These are phyloP conservation scores for Cotesia typhae DNA, from an alignment of 1,140 invertebrate species.

Conservation along the genomic window DNA sequence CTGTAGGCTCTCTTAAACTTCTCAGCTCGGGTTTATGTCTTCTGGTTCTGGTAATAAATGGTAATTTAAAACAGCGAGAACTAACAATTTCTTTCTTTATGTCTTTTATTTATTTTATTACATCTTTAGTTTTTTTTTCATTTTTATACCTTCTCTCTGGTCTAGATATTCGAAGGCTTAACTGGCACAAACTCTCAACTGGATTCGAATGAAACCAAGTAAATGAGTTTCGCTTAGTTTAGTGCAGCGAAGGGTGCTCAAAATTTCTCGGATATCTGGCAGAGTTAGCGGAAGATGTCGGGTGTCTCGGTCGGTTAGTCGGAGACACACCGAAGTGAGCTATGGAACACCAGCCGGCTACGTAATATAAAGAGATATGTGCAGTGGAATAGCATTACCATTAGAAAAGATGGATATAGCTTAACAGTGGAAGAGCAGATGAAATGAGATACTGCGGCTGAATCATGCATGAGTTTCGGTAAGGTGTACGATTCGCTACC, in stretches of 20 bases:
- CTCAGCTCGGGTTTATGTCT: conserved; percentile 59
- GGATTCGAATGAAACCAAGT: neutral
- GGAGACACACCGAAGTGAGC: conserved; percentile 36
- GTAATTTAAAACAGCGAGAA: conserved; percentile 68
- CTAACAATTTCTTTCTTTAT: conserved; percentile 67
- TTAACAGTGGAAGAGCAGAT: conserved; percentile 61
- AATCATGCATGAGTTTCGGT: conserved; percentile 64
- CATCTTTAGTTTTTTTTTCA: conserved; percentile 34
- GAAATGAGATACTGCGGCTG: conserved; percentile 66
- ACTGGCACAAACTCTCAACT: conserved; percentile 2
- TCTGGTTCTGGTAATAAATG: conserved; percentile 62
- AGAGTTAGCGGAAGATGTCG: too few relatives aligned
- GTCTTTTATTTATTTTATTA: conserved; percentile 44
- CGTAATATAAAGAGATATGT: conserved; percentile 67
- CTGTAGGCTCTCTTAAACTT: conserved; percentile 49
- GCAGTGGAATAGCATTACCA: conserved; percentile 64
- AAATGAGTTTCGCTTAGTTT: conserved; percentile 44
- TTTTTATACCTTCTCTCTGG: conserved; percentile 23
- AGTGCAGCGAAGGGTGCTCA: conserved; percentile 29
- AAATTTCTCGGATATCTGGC: neutral
- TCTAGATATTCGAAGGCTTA: too few relatives aligned
- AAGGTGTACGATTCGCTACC: conserved; percentile 59
- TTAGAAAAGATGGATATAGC: conserved; percentile 62
- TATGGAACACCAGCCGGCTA: conserved; percentile 53
- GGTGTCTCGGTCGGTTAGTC: too few relatives aligned